A percentile compares a stretch with the other conserved stretches of the same genome.
Evolutionary conservation across 2,888 invertebrate genomes (phyloP).

Genomic region (Nomada goodeniana): DNA sequence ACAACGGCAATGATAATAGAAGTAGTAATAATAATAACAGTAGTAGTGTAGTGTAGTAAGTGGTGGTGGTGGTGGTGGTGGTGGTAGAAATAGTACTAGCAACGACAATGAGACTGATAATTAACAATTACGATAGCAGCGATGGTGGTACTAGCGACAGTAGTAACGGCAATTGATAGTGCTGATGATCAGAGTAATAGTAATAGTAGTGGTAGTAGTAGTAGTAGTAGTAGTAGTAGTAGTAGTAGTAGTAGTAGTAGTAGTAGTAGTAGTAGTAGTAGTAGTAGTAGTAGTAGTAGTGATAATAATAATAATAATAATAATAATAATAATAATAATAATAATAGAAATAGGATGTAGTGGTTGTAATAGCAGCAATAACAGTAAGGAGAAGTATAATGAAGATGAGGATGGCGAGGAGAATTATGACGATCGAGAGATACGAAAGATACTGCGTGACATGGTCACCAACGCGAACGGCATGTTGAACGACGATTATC

Average conservation of each 20-base stretch:
- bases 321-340: conserved; percentile 58
- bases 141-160: background rate
- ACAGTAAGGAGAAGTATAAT: conserved; percentile 61
- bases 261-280: conserved; percentile 44
- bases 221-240: conserved; percentile 53
- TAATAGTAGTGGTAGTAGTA: conserved; percentile 41
- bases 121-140: background rate
- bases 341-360: conserved; percentile 47
- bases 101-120: background rate
- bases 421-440: conserved; percentile 37
- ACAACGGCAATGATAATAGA: conserved; percentile 3
- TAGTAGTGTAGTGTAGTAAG: background rate
- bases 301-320: conserved; percentile 23
- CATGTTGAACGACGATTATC: conserved; percentile 55
- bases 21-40: conserved; percentile 52
- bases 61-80: no score
- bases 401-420: conserved; percentile 50
- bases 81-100: background rate
- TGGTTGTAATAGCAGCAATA: conserved; percentile 55
- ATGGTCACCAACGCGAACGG: conserved; percentile 52
- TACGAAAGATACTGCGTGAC: conserved; percentile 29
- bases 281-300: conserved; percentile 51
- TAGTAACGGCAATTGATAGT: background rate
- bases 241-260: conserved; percentile 51
- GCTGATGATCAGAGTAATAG: background rate